Evolutionary conservation across 1,140 invertebrate species (phyloP).

Genomic region (Mactra quadrangularis): DNA sequence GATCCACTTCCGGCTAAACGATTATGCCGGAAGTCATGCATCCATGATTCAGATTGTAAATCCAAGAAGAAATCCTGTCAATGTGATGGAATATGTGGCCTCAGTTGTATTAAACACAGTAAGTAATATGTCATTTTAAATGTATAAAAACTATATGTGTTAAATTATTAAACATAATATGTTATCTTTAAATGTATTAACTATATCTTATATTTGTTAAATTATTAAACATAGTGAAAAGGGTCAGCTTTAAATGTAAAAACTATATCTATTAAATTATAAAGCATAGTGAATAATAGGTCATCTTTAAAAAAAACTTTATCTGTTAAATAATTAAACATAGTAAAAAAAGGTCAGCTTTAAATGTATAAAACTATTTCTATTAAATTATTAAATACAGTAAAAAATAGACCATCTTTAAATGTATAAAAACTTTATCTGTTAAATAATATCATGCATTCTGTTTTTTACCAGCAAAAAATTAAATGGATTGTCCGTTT

Average conservation of each 20-base stretch:
- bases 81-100: conserved; percentile 97
- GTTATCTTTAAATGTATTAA: no score
- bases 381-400: no score
- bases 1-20: conserved; percentile 55
- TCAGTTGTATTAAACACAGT: conserved; percentile 97
- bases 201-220: no score
- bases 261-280: not conserved
- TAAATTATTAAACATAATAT: no score
- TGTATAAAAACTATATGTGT: not conserved
- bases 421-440: no score
- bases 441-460: no score
- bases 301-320: not conserved
- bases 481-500: no score
- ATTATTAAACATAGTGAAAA: not conserved
- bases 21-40: conserved; percentile 95
- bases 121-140: conserved; percentile 66
- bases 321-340: no score
- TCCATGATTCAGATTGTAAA: conserved; percentile 96
- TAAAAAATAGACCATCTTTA: no score
- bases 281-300: not conserved
- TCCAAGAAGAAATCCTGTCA: conserved; percentile 98
- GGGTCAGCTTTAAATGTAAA: not conserved
- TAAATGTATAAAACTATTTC: no score
- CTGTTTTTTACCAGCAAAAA: no score
- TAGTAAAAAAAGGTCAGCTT: no score